Conservation (phyloP, 2,797 vertebrate genomes). For the Poecilia gillii region DNA sequence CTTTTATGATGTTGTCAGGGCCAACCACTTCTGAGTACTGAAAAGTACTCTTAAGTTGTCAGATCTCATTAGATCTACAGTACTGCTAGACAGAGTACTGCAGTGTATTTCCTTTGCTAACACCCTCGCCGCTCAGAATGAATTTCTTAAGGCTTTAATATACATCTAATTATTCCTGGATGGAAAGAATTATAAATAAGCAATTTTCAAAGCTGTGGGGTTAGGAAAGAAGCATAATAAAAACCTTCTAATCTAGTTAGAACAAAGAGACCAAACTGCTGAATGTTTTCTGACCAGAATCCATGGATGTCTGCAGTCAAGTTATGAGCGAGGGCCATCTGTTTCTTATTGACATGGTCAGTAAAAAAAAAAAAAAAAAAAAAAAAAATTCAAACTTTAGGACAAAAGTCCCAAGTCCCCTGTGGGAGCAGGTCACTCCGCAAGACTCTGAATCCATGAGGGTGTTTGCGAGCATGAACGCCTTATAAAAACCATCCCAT, state of each 20-base stretch:
- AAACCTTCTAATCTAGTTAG: slow-evolving; percentile 65
- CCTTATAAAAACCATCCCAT: slow-evolving; percentile 49
- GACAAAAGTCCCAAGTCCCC: slow-evolving; percentile 59
- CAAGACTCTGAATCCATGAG: slow-evolving; percentile 15
- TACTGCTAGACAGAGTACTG: neutral
- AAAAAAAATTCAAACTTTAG: slow-evolving; percentile 28
- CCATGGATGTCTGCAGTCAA: slow-evolving; percentile 57
- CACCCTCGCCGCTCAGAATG: neutral
- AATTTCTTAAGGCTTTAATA: neutral
- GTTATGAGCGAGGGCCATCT: slow-evolving; percentile 59
- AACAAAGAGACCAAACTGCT: slow-evolving; percentile 60
- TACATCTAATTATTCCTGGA: neutral
- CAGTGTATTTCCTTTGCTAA: neutral
- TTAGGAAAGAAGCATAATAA: slow-evolving; percentile 13
- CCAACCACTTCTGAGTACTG: neutral
- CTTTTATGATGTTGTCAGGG: neutral
- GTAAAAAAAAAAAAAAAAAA: slow-evolving; percentile 40
- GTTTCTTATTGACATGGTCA: slow-evolving; percentile 65
- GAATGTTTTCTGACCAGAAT: slow-evolving; percentile 53
- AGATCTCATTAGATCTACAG: neutral
- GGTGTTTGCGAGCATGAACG: slow-evolving; percentile 31
- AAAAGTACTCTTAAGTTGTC: neutral
- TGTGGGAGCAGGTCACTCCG: slow-evolving; percentile 42
- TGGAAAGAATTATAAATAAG: slow-evolving; percentile 11
- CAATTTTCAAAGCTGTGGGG: slow-evolving; percentile 1